Evolutionary conservation across 53 echinoderm and acorn worm genomes (phyloP).

Genomic region (Apostichopus leukothele): DNA sequence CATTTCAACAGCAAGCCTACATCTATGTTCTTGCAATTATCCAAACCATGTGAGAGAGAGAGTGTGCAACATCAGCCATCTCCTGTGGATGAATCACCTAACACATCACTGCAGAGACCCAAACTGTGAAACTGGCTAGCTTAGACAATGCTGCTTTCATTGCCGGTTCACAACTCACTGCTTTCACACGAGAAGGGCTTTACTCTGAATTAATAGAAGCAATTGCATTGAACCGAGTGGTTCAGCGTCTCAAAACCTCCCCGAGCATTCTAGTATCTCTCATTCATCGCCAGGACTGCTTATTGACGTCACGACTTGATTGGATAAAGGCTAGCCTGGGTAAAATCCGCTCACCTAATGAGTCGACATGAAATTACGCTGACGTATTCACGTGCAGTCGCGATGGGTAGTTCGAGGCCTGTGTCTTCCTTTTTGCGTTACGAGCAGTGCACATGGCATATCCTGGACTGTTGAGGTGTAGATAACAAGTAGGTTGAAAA

Average conservation of each 20-base stretch:
- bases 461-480: slow-evolving; percentile 13
- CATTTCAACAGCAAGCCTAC: too few species aligned
- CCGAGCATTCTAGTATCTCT: slow-evolving; percentile 36
- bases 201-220: slow-evolving; percentile 32
- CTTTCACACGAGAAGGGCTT: slow-evolving; percentile 16
- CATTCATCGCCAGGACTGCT: slow-evolving; percentile 33
- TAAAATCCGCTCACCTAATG: slow-evolving; percentile 43
- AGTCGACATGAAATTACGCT: slow-evolving; percentile 25
- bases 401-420: neutral
- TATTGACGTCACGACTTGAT: slow-evolving; percentile 35
- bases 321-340: slow-evolving; percentile 45
- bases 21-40: too few species aligned
- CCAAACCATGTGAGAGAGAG: too few species aligned
- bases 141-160: too few species aligned
- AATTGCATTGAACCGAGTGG: slow-evolving; percentile 8
- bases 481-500: neutral
- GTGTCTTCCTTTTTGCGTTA: neutral
- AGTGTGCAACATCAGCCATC: too few species aligned
- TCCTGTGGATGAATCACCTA: too few species aligned
- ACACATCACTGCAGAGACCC: too few species aligned
- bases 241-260: slow-evolving; percentile 16
- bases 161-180: neutral
- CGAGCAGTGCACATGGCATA: slow-evolving; percentile 31
- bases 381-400: slow-evolving; percentile 30
- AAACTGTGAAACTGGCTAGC: too few species aligned